Evolutionary conservation across 2,888 invertebrate species (phyloP), one percentile per base, ranked within the genome.

Genomic region (Spialia ferax): DNA sequence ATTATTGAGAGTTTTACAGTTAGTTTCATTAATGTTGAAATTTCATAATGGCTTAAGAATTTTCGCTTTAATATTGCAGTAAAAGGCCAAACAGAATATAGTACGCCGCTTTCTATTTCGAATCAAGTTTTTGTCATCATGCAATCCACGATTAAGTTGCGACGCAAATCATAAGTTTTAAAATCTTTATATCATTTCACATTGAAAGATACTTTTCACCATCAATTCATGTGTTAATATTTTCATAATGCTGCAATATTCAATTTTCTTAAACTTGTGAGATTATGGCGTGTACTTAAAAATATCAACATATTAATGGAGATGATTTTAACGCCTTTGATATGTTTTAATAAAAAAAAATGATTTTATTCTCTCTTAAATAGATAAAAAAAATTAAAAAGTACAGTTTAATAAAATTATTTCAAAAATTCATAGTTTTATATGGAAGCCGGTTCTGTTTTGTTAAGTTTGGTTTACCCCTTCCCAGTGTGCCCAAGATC

Each of bases 141-240:
- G 35, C 54, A 67, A 54, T 73, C 73, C 76, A 75, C 75, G 62
- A 74, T 72, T 78, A 73, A 72, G 77, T 79, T 78, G 76, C 79
- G 67, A 73, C 68, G 79, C 77, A 71, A 63, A 71, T 56, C 63
- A 66, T 54, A 52, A 59, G 29, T 64, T 57, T 50, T 4, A 1
- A 23, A 57, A 57, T 11, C 13, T 57, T n/a, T 57, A n/a, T 23
- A 23, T 65, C 15, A 18, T 60, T 66, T 32, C 20, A 52, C n/a
- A 11, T 54, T 7, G 2, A 63, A 63, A 3, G 15, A 23, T n/a
- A 52, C 1, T 23, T 18, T 6, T 65, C 35, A 29, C 20, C 65
- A 54, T 66, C 8, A 66, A 52, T 20, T 66, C 59, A 52, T 42
- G 6, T 60, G 50, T 66, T 23, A 60, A 54, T 66, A 66, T 20